Base-by-base conservation (phyloP, 1,140 invertebrate species). In the Pseudomyrmex pallidus region DNA sequence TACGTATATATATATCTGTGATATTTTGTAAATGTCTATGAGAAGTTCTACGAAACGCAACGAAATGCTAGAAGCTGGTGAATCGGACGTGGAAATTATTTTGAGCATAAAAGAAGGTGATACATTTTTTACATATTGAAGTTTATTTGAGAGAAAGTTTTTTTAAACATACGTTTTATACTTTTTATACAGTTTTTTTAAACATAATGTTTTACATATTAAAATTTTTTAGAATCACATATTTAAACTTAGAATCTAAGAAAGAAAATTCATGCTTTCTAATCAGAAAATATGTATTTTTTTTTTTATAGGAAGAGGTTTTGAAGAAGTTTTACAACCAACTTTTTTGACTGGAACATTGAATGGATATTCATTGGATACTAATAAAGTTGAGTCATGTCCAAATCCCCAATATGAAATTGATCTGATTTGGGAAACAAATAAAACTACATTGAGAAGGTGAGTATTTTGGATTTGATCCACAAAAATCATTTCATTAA, bases 371-470 rank as follows among this genome's bases (percentile, higher is more conserved):
- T 92, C 92, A 0, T 87, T 95, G 74, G 93, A 95, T 91, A 94
- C 95, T 13, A 93, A 95, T 88, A 89, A 90, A 72, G 91, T 94
- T 25, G 88, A 92, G 50, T 83, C 93, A 3, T 90, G 92, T 73
- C 56, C 83, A 73, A 94, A 88, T 91, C 92, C 93, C 25, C 93
- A 89, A 77, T 93, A 91, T 93, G 91, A 84, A 22, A 94, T 93
- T 1, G 94, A 95, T 85, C 91, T 95, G 35, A 90, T 95, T 46
- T 95, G 95, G 95, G 94, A 95, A 86, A 91, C 91, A 1, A 93
- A 95, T 68, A 95, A 95, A 88, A 92, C 90, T 85, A 87, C 87
- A 44, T 62, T 95, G 12, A 87, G 94, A 85, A 95, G 94, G 92
- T 93, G 90, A 52, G 83, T 80, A 35, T 66, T 63, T 35, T 59